A percentile compares a stretch with the other conserved stretches of the same genome.
These are phyloP conservation scores for Nicator chloris DNA, from an alignment of 2,113 vertebrate genomes.

Conservation along the genomic window DNA sequence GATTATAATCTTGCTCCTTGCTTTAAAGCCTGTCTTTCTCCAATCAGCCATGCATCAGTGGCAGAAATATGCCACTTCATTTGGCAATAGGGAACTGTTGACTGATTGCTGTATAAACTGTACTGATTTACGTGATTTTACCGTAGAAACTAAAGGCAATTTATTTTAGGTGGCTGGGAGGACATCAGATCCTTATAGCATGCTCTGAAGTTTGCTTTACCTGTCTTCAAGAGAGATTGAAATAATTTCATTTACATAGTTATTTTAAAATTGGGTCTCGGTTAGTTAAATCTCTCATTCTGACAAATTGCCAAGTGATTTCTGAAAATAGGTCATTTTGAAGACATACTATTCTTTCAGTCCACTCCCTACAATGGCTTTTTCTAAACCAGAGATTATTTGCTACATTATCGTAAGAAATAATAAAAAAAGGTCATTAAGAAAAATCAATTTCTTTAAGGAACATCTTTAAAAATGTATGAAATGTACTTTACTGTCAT, in stretches of 20 bases:
- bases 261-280: not conserved
- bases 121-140: slow-evolving; percentile 28
- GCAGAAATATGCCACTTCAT: not conserved
- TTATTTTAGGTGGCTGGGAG: slow-evolving; percentile 2
- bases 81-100: not conserved
- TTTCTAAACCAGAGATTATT: not conserved
- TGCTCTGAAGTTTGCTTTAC: slow-evolving; percentile 24
- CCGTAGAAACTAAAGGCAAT: not conserved
- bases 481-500: not conserved
- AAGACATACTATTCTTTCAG: not conserved
- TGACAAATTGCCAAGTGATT: not conserved
- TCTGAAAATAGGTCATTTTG: slow-evolving; percentile 11
- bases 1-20: not conserved
- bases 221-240: not conserved
- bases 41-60: not conserved
- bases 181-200: not conserved
- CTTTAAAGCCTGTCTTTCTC: not conserved
- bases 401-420: not conserved
- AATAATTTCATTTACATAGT: slow-evolving; percentile 38
- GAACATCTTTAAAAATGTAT: not conserved
- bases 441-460: slow-evolving; percentile 10
- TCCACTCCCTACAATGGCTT: not conserved
- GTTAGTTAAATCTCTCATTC: slow-evolving; percentile 29
- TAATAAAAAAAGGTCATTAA: not conserved
- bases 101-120: not conserved